These are phyloP conservation scores for Hartigia nigra DNA, from an alignment of 2,888 invertebrate genomes.

Conservation along the genomic window DNA sequence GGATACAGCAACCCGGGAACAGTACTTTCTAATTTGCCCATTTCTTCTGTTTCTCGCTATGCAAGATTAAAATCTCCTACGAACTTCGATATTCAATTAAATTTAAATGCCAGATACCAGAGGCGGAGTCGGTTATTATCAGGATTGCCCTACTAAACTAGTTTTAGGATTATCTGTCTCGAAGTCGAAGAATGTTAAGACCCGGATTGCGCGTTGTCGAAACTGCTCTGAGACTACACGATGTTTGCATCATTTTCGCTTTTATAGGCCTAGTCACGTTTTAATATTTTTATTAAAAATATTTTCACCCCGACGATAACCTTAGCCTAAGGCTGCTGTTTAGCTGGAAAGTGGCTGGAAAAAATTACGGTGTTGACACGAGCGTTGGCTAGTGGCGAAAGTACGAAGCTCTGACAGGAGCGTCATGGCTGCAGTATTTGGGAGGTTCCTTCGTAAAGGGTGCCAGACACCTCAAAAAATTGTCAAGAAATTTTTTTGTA, in stretches of 20 bases:
- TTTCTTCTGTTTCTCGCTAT: constrained; percentile 3
- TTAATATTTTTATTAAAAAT: background rate
- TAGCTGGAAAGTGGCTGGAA: too few relatives aligned
- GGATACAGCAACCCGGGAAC: constrained; percentile 69
- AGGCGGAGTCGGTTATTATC: background rate
- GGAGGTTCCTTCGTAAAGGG: too few relatives aligned
- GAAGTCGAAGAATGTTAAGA: background rate
- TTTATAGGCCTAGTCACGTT: background rate
- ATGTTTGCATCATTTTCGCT: background rate
- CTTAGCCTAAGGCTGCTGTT: too few relatives aligned
- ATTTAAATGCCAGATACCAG: background rate
- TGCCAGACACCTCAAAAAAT: too few relatives aligned
- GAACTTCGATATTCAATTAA: background rate
- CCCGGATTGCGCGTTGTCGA: background rate
- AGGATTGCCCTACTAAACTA: background rate
- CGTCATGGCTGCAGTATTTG: too few relatives aligned
- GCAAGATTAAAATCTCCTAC: too few relatives aligned
- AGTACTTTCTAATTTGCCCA: constrained; percentile 60
- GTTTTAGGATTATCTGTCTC: background rate
- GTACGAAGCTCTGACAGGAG: too few relatives aligned
- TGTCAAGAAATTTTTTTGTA: too few relatives aligned
- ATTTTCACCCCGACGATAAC: background rate
- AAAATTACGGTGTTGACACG: too few relatives aligned
- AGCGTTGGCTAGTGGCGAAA: too few relatives aligned
- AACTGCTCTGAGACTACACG: background rate